Base-by-base conservation (phyloP, 2,797 vertebrate genomes). In the Apogon hyalosoma region DNA sequence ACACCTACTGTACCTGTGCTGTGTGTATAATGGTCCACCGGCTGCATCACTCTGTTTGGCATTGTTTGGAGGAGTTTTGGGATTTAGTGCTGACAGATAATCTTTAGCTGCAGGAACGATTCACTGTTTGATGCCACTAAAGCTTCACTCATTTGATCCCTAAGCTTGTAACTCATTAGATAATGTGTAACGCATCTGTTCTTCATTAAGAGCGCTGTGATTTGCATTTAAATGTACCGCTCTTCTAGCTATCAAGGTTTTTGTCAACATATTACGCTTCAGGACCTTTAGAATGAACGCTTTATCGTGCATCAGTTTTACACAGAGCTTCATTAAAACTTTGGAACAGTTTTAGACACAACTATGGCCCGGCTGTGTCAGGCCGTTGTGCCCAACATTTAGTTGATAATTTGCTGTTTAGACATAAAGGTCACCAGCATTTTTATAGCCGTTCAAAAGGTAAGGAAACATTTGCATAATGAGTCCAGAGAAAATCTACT, bases 161-260 rank as follows among this genome's bases (percentile, higher is more conserved):
- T 57, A 8, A 74, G 62, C 75, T 69, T 73, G 69, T 83, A 63
- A 69, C 69, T 74, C 73, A 67, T 87, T 78, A 69, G 68, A 79
- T 77, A 63, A 73, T 64, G 63, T 65, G 56, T 49, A 78, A 75
- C 62, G 42, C 75, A 83, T 81, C 83, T 83, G 81, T 68, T 85
- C 59, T 79, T 77, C 75, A 79, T 86, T 84, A 80, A 65, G 51
- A 63, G 24, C 2, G 3, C 2, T 43, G 68, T 72, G 75, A 82
- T 85, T 81, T 77, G 80, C 86, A 84, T 85, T 70, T 81, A 68
- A 79, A 87, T 87, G 70, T 48, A 54, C n/a, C 5, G 13, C 66
- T 60, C 46, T 40, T 77, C 38, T 47, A 63, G 38, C 63, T 63
- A 45, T 65, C 62, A 62, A 8, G 62, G 62, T 69, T 51, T 79